A percentile compares a stretch with the other conserved stretches of the same genome.
Conservation (phyloP, 2,888 invertebrate genomes). For the Oxyteleia sp. region DNA sequence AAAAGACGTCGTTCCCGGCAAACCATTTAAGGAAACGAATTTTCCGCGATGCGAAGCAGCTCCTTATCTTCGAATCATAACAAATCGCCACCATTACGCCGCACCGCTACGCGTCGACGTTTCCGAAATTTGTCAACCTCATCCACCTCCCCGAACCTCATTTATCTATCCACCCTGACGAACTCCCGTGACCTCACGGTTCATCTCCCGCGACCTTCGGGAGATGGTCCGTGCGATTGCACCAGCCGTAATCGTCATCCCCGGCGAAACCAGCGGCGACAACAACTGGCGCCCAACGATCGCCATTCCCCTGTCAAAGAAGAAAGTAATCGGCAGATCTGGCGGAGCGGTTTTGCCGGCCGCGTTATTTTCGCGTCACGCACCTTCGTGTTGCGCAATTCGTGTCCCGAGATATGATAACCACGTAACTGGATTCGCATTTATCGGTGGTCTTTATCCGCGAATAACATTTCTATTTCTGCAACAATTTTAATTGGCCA, state of each 20-base stretch:
- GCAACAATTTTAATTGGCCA: constrained; percentile 53
- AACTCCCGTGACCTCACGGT: background rate
- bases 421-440: constrained; percentile 53
- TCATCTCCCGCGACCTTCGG: no score
- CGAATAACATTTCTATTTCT: constrained; percentile 54
- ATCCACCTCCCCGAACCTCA: background rate
- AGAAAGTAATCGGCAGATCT: constrained; percentile 36
- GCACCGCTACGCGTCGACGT: constrained; percentile 5
- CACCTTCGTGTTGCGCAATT: constrained; percentile 41
- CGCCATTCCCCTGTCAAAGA: constrained; percentile 1
- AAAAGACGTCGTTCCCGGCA: no score
- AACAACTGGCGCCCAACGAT: background rate
- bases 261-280: background rate
- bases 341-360: no score
- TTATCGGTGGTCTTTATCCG: constrained; percentile 48
- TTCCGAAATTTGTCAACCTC: constrained; percentile 5
- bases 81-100: constrained; percentile 2
- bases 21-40: no score
- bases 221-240: no score
- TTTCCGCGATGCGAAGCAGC: background rate
- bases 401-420: constrained; percentile 38
- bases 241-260: constrained; percentile 16
- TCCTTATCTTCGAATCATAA: background rate
- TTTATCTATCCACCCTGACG: background rate
- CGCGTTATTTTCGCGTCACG: constrained; percentile 33